Conservation (phyloP, 1,140 invertebrate genomes). For the Hyles euphorbiae region DNA sequence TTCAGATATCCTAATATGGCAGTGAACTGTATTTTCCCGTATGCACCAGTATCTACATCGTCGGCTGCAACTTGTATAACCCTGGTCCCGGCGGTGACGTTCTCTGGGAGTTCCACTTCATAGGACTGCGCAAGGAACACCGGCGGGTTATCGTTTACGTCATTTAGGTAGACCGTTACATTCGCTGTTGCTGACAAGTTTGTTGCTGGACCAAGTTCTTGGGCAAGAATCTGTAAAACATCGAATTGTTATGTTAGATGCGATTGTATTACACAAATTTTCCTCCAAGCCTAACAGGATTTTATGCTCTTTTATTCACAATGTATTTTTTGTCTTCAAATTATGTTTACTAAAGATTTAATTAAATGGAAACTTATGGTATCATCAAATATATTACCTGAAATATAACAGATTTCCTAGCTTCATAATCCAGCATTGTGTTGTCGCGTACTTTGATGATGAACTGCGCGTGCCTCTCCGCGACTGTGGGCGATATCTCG, state of each 20-base stretch:
- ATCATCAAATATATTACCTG: constrained; percentile 72
- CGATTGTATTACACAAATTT: too few relatives aligned
- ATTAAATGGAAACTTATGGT: too few relatives aligned
- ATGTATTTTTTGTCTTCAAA: too few relatives aligned
- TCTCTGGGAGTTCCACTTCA: constrained; percentile 85
- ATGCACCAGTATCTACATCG: constrained; percentile 84
- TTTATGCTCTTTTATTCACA: too few relatives aligned
- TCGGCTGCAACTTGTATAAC: constrained; percentile 85
- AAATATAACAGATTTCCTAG: constrained; percentile 82
- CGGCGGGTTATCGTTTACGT: constrained; percentile 94
- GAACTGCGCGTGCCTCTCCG: constrained; percentile 86
- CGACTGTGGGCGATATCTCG: constrained; percentile 91
- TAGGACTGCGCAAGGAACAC: constrained; percentile 85
- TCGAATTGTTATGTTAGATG: too few relatives aligned
- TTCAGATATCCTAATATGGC: constrained; percentile 84
- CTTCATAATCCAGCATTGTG: constrained; percentile 88
- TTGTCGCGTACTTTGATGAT: constrained; percentile 90
- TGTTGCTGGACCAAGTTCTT: constrained; percentile 84
- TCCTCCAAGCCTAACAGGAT: too few relatives aligned
- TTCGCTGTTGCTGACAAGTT: constrained; percentile 84
- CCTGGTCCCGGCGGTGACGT: constrained; percentile 84
- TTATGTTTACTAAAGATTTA: too few relatives aligned
- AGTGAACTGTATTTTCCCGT: constrained; percentile 85
- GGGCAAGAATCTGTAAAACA: constrained; percentile 82
- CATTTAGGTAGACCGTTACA: constrained; percentile 87